Percentiles rank a stretch among this genome's conserved stretches.
phyloP scores from a whole-genome alignment of 2,888 invertebrate genomes.

The Zelleria hepariella region DNA sequence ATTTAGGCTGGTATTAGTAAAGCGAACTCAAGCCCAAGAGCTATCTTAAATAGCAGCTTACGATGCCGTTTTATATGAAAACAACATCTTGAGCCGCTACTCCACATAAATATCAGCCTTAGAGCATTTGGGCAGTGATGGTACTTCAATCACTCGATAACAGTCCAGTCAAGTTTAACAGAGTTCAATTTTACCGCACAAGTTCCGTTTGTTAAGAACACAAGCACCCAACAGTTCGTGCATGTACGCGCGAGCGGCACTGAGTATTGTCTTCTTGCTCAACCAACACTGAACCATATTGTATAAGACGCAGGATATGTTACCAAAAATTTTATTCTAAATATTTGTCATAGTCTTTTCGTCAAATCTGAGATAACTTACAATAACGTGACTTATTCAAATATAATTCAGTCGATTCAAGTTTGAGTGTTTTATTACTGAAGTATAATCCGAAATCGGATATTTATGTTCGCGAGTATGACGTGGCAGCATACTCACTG shows the following conservation, averaged over 20 bases:
- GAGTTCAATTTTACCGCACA: not conserved
- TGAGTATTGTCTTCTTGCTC: constrained; percentile 66
- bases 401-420: constrained; percentile 66
- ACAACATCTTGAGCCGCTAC: too few relatives aligned
- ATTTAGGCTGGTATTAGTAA: too few relatives aligned
- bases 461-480: not conserved
- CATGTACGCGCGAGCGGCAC: constrained; percentile 21
- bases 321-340: constrained; percentile 66
- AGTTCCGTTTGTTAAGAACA: not conserved
- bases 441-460: constrained; percentile 23
- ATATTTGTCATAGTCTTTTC: constrained; percentile 66
- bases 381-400: constrained; percentile 41
- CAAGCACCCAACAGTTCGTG: not conserved
- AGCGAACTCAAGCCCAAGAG: too few relatives aligned
- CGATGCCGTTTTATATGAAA: too few relatives aligned
- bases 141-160: not conserved
- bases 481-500: constrained; percentile 5
- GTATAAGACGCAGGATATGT: constrained; percentile 67
- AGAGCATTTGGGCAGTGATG: not conserved
- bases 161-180: not conserved
- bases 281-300: constrained; percentile 45
- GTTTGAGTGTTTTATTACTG: constrained; percentile 57
- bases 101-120: too few relatives aligned
- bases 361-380: constrained; percentile 70
- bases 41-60: too few relatives aligned